Percentiles rank a stretch among this genome's conserved stretches.
Conservation (phyloP, 2,113 vertebrate species). For the Alethe diademata region DNA sequence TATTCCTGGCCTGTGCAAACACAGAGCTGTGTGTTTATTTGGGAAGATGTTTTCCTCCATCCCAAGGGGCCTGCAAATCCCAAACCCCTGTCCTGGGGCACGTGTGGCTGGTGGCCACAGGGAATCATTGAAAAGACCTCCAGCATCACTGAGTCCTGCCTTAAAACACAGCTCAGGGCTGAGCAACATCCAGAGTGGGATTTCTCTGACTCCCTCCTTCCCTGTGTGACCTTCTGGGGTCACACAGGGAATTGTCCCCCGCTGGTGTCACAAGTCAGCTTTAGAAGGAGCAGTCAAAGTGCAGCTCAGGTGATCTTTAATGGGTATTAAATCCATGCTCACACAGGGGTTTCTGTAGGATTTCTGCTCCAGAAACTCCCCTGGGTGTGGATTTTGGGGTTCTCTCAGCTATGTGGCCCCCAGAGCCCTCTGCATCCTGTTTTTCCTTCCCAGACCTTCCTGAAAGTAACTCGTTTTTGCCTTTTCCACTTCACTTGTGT, state of each 20-base stretch:
- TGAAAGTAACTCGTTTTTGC: too few species aligned
- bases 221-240: rapidly evolving
- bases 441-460: too few species aligned
- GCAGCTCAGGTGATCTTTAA: not conserved
- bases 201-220: not conserved
- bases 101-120: not conserved
- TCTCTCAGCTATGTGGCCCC: too few species aligned
- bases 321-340: too few species aligned
- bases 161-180: not conserved
- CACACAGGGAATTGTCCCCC: rapidly evolving
- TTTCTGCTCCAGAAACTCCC: too few species aligned
- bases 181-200: rapidly evolving
- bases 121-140: rapidly evolving
- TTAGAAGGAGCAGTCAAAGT: not conserved
- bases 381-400: too few species aligned
- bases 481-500: too few species aligned
- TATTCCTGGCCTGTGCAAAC: conserved; percentile 14
- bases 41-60: not conserved
- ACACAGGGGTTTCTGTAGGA: too few species aligned
- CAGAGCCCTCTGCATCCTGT: too few species aligned
- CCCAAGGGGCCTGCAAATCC: not conserved
- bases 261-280: not conserved
- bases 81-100: not conserved
- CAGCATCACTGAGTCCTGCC: rapidly evolving
- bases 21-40: not conserved